Base-by-base conservation (phyloP, 2,113 vertebrate genomes). In the Chrysemys picta region DNA sequence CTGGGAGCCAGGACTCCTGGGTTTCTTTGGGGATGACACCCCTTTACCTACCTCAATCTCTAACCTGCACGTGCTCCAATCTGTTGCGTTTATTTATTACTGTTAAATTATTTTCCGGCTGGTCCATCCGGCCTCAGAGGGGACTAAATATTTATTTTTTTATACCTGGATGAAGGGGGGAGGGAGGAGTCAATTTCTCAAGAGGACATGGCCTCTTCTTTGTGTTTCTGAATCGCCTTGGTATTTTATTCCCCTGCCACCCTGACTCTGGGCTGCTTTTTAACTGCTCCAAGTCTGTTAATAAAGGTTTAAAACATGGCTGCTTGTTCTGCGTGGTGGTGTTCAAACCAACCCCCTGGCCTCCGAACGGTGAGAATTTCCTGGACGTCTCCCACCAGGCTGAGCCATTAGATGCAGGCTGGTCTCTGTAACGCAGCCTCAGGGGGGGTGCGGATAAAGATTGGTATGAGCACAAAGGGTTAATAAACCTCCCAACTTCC, bases 151-250 rank as follows among this genome's bases (percentile, higher is more conserved):
- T 22, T 25, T 59, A 13, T 6, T 53, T 53, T 16, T n/a, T 65
- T n/a, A 31, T 16, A n/a, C 8, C 7, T 2, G n/a, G 35, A 21
- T 9, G n/a, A 14, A 5, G 5, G 13, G 2, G 62, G 31, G 31
- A n/a, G 8, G n/a, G 17, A 21, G 21, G 19, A 3, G 7, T 0
- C 3, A 17, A 38, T n/a, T 69, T 69, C 12, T 59, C 17, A n/a
- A n/a, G 65, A 21, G 19, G 17, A 2, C 14, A 1, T 3, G 54
- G 9, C 54, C 52, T 56, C 54, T 59, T 27, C 25, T 6, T 6
- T 35, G 13, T 1, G 35, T 65, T 65, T 65, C 17, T n/a, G 16
- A 35, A n/a, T 35, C 62, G 17, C 10, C 21, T 17, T 31, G 59
- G 13, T 65, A n/a, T n/a, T 65, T 8, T 17, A 65, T n/a, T 65